A percentile compares a stretch with the other conserved stretches of the same genome.
Evolutionary conservation across 1,140 invertebrate species (phyloP).

Genomic region (Zeugodacus cucurbitae): DNA sequence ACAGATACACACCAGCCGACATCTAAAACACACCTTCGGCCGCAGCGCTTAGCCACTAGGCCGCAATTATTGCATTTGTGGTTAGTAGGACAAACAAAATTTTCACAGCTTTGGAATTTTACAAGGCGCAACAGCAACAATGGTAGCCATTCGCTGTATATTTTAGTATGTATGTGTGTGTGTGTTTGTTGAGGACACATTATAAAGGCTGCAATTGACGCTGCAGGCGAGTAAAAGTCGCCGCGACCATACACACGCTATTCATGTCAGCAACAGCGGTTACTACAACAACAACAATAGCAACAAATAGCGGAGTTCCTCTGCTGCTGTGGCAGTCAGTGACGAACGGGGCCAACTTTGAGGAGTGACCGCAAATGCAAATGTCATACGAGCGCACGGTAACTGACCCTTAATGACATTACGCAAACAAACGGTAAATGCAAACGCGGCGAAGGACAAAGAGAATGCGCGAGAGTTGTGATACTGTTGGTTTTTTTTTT

Average conservation of each 20-base stretch:
- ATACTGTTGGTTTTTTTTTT: neutral
- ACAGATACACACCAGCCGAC: neutral
- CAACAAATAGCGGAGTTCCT: neutral
- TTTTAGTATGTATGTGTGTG: neutral
- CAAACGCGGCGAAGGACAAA: neutral
- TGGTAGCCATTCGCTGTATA: neutral
- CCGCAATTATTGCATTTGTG: conserved; percentile 36
- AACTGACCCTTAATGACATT: neutral
- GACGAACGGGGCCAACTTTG: neutral
- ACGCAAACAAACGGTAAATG: conserved; percentile 1
- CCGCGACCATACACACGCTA: neutral
- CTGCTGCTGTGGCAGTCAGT: neutral
- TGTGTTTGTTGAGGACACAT: neutral
- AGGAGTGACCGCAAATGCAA: conserved; percentile 12
- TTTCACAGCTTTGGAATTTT: conserved; percentile 8
- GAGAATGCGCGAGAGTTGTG: neutral
- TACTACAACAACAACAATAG: neutral
- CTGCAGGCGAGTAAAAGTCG: neutral
- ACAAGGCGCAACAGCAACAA: neutral
- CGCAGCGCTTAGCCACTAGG: neutral
- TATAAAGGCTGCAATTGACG: neutral
- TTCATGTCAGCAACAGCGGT: neutral
- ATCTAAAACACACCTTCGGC: neutral
- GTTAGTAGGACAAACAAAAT: conserved; percentile 9
- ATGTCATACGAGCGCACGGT: conserved; percentile 2